Base-by-base conservation (phyloP, 2,797 vertebrate genomes). In the Rhyacichthys aspro region DNA sequence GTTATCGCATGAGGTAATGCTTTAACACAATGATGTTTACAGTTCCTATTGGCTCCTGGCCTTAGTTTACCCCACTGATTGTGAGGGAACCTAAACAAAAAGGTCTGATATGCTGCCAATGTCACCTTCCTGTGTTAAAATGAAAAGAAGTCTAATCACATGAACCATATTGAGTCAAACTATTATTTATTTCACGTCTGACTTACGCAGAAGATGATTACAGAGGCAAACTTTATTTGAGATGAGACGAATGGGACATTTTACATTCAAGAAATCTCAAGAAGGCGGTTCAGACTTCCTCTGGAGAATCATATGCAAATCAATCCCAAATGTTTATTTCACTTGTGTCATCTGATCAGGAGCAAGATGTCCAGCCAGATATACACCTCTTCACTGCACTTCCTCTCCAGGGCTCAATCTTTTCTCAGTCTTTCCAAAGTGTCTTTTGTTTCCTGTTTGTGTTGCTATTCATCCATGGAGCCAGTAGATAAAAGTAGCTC, bases 361-460 rank as follows among this genome's bases (percentile, higher is more conserved):
- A 43, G 70, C 70, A 55, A 65, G 59, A 78, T 71, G 67, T 76
- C 74, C 67, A 62, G 63, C 70, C 73, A 70, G 54, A 66, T 43
- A 59, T 11, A 54, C 60, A 56, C 68, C 50, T 47, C 56, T 33
- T 3, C 16, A 18, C 33, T 23, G 18, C 46, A 45, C 45, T 32
- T 62, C 18, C 43, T 63, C 19, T 55, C 39, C 39, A 10, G 45
- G 45, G 46, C 16, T 57, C 16, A 12, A 43, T 44, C 23, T 56
- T 4, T 59, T 70, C 16, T 57, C 16, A 12, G 37, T 44, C 23
- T 56, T 4, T 59, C 72, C 72, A 80, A 80, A 77, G 85, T 81
- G 73, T 79, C 53, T 18, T 45, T 11, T 43, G 43, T 80, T 63
- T 44, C 42, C 28, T 65, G 55, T 61, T 74, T 45, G 11, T 65